Evolutionary conservation across 2,113 vertebrate species (phyloP).

Genomic region (Pachyramphus minor): DNA sequence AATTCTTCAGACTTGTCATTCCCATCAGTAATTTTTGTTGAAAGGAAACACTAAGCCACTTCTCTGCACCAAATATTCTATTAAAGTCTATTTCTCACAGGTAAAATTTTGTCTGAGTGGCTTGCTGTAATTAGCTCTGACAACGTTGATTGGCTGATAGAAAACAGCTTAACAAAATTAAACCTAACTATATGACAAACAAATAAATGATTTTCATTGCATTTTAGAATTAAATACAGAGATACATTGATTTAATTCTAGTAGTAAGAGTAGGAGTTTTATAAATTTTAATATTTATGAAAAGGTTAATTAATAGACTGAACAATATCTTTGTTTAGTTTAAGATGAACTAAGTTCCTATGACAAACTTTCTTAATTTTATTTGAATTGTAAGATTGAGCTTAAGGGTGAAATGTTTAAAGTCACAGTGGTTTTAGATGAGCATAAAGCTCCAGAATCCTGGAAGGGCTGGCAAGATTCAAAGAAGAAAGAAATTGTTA

Average conservation of each 20-base stretch:
- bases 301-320: neutral
- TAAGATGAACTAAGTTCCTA: neutral
- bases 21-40: neutral
- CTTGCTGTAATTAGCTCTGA: neutral
- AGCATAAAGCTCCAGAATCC: neutral
- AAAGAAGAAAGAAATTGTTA: neutral
- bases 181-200: neutral
- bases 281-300: neutral
- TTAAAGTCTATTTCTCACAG: neutral
- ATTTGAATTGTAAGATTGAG: neutral
- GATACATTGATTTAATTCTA: neutral
- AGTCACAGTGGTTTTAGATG: neutral
- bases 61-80: neutral
- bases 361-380: neutral
- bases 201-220: neutral
- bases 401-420: neutral
- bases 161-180: neutral
- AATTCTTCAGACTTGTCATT: neutral
- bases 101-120: neutral
- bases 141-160: neutral
- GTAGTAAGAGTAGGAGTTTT: neutral
- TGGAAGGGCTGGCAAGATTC: neutral
- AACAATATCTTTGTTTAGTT: neutral
- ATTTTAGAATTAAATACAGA: neutral
- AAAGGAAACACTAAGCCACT: neutral